These are phyloP conservation scores for Mormyrus iriodes DNA, from an alignment of 2,113 vertebrate species.

Conservation along the genomic window DNA sequence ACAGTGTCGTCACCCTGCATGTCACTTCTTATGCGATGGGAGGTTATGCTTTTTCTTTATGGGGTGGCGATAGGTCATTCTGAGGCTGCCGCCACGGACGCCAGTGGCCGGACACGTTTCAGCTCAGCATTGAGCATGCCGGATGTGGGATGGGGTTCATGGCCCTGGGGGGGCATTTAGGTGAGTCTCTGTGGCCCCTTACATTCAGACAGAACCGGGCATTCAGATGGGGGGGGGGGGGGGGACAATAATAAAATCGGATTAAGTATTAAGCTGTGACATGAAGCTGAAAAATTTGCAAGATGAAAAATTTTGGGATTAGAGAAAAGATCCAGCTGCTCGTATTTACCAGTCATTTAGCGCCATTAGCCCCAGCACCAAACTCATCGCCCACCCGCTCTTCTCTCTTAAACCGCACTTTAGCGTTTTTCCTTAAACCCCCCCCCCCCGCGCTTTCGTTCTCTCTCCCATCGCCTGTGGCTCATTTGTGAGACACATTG, in stretches of 20 bases:
- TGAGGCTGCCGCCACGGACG: neutral
- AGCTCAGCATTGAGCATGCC: neutral
- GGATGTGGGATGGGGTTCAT: neutral
- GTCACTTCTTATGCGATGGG: neutral
- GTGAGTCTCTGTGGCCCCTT: neutral
- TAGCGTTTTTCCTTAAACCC: neutral
- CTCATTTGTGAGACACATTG: slow-evolving; percentile 60
- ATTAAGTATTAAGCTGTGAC: neutral
- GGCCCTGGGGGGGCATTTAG: neutral
- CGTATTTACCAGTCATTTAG: neutral
- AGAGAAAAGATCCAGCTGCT: neutral
- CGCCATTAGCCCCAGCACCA: neutral
- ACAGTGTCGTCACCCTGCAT: neutral
- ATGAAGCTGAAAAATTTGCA: neutral
- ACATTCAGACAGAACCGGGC: neutral
- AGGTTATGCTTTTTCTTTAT: neutral
- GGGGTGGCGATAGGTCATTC: neutral
- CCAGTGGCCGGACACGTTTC: neutral
- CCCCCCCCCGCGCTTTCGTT: neutral
- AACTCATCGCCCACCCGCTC: neutral
- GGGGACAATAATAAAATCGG: neutral
- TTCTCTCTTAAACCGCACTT: slow-evolving; percentile 32
- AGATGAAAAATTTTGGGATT: neutral
- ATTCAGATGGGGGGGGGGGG: neutral
- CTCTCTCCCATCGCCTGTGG: slow-evolving; percentile 42